Percentiles rank a stretch among this genome's conserved stretches.
Conservation (phyloP, 2,888 invertebrate species). For the Watsonalla cultraria region DNA sequence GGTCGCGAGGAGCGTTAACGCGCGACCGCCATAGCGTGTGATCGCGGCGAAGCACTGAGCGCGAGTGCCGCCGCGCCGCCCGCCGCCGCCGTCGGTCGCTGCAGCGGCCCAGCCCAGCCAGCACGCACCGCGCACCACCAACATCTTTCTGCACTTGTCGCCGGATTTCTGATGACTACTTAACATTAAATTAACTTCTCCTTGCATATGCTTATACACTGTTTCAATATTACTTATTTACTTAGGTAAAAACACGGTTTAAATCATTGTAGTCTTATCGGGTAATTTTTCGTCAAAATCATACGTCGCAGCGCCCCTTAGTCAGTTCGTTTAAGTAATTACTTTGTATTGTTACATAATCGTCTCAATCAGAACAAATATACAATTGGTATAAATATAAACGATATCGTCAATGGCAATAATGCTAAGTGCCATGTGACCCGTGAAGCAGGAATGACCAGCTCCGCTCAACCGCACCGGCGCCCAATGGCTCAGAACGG, state of each 20-base stretch:
- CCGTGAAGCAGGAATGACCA: background rate
- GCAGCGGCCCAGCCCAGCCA: slow-evolving; percentile 13
- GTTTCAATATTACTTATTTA: no score
- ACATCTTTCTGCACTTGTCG: background rate
- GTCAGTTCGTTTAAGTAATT: no score
- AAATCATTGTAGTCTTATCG: no score
- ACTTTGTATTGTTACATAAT: no score
- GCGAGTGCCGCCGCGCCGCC: slow-evolving; percentile 45
- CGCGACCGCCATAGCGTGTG: slow-evolving; percentile 57
- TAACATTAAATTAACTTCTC: no score
- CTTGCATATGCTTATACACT: no score
- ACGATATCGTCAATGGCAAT: background rate
- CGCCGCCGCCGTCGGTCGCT: slow-evolving; percentile 17
- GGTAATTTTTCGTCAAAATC: no score
- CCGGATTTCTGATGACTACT: no score
- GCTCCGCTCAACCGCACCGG: slow-evolving; percentile 11
- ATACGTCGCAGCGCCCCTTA: no score
- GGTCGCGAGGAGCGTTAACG: slow-evolving; percentile 36
- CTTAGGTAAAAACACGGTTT: no score
- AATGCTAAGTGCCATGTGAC: background rate
- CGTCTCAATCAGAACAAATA: no score
- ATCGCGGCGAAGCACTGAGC: slow-evolving; percentile 50
- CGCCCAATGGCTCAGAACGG: slow-evolving; percentile 18
- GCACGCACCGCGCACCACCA: slow-evolving; percentile 13
- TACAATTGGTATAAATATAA: no score